Evolutionary conservation across 1,140 invertebrate genomes (phyloP).

Genomic region (Drosophila lowei): DNA sequence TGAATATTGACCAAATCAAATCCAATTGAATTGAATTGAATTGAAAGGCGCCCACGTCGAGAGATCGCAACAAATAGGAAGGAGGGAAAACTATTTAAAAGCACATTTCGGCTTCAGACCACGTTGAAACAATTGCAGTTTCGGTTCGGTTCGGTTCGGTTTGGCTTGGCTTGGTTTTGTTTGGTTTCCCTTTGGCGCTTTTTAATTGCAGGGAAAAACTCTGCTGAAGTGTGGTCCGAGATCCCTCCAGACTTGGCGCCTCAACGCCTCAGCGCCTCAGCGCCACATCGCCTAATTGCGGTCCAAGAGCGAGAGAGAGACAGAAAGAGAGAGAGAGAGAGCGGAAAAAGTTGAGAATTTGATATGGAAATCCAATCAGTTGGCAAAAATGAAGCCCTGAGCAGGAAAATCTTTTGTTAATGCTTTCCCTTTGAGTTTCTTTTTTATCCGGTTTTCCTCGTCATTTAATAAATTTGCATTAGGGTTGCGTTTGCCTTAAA

Average conservation of each 20-base stretch:
- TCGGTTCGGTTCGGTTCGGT: constrained; percentile 21
- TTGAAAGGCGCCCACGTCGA: constrained; percentile 49
- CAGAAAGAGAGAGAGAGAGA: no score
- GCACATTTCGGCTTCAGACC: constrained; percentile 48
- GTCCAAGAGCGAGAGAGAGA: not conserved
- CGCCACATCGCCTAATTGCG: constrained; percentile 48
- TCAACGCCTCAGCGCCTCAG: not conserved
- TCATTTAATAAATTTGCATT: constrained; percentile 75
- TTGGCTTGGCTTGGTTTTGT: constrained; percentile 16
- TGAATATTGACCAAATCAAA: constrained; percentile 79
- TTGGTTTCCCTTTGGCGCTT: constrained; percentile 31
- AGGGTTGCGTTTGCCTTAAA: constrained; percentile 32
- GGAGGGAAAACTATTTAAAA: constrained; percentile 68
- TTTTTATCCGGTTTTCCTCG: constrained; percentile 15
- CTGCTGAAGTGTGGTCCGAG: constrained; percentile 23
- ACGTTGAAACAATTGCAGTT: constrained; percentile 53
- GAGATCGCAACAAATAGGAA: constrained; percentile 42
- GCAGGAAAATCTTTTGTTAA: constrained; percentile 59
- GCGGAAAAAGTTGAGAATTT: constrained; percentile 25
- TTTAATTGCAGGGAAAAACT: constrained; percentile 55
- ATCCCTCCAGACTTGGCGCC: constrained; percentile 14
- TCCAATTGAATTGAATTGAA: constrained; percentile 50
- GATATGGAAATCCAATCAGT: constrained; percentile 56
- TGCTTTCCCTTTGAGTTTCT: constrained; percentile 31
- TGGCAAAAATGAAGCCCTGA: constrained; percentile 31